These are phyloP conservation scores for Archips crataeganus DNA, from an alignment of 2,888 invertebrate species.

Conservation along the genomic window DNA sequence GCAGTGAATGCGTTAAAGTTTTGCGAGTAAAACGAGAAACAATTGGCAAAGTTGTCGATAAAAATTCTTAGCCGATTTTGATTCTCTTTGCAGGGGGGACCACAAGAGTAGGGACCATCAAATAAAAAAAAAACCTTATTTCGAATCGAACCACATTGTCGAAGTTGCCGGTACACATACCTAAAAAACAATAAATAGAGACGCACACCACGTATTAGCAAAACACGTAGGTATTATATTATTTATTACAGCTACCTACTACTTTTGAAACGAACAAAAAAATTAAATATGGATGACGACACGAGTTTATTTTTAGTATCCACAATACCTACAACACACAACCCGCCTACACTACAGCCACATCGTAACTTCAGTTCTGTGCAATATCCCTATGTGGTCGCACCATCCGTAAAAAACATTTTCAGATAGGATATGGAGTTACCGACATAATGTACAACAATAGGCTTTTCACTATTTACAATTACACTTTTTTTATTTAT, in stretches of 20 bases:
- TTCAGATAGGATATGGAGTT: slow-evolving; percentile 54
- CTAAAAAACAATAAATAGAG: too few species aligned
- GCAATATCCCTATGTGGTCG: slow-evolving; percentile 24
- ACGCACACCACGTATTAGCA: neutral
- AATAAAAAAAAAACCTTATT: too few species aligned
- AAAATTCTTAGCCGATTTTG: too few species aligned
- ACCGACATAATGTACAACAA: slow-evolving; percentile 1
- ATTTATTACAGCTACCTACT: neutral
- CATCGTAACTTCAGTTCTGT: slow-evolving; percentile 7
- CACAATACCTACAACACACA: neutral
- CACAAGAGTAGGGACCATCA: too few species aligned
- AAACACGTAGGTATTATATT: neutral
- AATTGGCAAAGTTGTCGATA: too few species aligned
- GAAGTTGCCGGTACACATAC: too few species aligned
- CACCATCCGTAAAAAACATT: slow-evolving; percentile 44
- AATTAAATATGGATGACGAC: neutral
- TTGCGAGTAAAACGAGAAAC: too few species aligned
- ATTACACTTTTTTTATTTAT: too few species aligned
- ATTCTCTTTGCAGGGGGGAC: too few species aligned
- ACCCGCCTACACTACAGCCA: neutral
- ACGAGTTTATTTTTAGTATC: neutral
- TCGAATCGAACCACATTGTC: too few species aligned
- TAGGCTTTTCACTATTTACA: slow-evolving; percentile 1
- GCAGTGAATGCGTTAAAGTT: too few species aligned
- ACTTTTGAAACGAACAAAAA: neutral